Evolutionary conservation across 2,888 invertebrate genomes (phyloP).

Genomic region (Drosophila ochracea): DNA sequence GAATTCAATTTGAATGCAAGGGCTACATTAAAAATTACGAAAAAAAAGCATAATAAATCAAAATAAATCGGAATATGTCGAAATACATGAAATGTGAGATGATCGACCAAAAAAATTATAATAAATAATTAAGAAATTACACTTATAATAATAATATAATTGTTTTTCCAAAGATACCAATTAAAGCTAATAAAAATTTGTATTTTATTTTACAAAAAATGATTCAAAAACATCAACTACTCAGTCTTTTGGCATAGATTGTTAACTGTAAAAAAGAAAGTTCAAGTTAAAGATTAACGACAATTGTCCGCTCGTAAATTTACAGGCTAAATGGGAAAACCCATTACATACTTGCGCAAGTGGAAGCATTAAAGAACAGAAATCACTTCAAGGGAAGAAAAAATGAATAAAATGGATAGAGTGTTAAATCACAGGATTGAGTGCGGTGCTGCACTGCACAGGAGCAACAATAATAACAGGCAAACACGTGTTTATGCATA

Average conservation of each 20-base stretch:
- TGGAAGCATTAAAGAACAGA: constrained; percentile 25
- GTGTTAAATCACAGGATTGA: constrained; percentile 33
- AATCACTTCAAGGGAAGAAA: constrained; percentile 6
- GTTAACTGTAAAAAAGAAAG: constrained; percentile 16
- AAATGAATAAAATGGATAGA: constrained; percentile 2
- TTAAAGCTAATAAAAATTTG: fast-evolving
- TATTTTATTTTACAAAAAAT: not conserved
- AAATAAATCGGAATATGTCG: not conserved
- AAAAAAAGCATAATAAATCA: not conserved
- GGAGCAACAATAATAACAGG: constrained; percentile 39
- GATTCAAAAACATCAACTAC: not conserved
- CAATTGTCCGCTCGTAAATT: constrained; percentile 28
- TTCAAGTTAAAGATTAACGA: constrained; percentile 22
- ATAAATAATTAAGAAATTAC: not conserved
- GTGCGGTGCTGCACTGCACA: constrained; percentile 23
- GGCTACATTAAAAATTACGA: no score
- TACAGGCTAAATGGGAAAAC: constrained; percentile 16
- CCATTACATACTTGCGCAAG: constrained; percentile 9
- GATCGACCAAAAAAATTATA: no score
- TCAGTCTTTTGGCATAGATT: not conserved
- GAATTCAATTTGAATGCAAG: no score
- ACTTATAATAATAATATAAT: not conserved
- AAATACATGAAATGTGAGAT: not conserved
- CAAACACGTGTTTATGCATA: constrained; percentile 74
- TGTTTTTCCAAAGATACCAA: no score